phyloP scores from a whole-genome alignment of 2,888 invertebrate genomes.

The Apomyelois bistriatella region DNA sequence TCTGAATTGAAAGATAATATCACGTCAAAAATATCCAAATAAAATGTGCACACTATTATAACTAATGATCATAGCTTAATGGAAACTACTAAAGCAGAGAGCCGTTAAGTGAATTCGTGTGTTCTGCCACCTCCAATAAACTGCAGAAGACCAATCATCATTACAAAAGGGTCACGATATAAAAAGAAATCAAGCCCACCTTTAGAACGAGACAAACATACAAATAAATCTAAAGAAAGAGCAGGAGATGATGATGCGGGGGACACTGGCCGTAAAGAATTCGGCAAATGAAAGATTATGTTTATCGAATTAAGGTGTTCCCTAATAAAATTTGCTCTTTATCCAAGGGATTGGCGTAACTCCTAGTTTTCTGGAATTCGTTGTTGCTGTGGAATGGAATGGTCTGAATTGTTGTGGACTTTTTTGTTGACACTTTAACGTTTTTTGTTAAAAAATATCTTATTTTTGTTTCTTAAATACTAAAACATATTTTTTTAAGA shows the following conservation, averaged over 20 bases:
- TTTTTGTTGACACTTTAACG: background rate
- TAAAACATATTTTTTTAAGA: no score
- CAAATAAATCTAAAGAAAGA: slow-evolving; percentile 20
- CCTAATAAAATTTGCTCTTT: slow-evolving; percentile 69
- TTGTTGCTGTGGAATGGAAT: slow-evolving; percentile 4
- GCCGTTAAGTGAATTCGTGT: slow-evolving; percentile 73
- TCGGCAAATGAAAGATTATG: slow-evolving; percentile 76
- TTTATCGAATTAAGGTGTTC: slow-evolving; percentile 74
- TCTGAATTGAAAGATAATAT: no score
- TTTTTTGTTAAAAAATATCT: no score
- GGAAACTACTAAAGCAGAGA: slow-evolving; percentile 16
- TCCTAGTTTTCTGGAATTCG: slow-evolving; percentile 47
- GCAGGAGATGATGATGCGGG: slow-evolving; percentile 32
- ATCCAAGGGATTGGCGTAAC: slow-evolving; percentile 50
- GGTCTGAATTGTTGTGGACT: background rate
- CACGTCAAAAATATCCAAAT: background rate
- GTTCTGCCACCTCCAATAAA: slow-evolving; percentile 68
- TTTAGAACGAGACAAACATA: slow-evolving; percentile 40
- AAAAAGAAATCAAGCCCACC: slow-evolving; percentile 48
- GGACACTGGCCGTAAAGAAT: slow-evolving; percentile 61
- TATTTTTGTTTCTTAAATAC: no score
- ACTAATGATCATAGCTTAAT: background rate
- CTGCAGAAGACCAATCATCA: slow-evolving; percentile 70
- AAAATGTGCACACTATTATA: background rate
- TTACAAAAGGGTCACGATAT: slow-evolving; percentile 47